Evolutionary conservation across 1,140 invertebrate species (phyloP).

Genomic region (Dendrolimus punctatus): DNA sequence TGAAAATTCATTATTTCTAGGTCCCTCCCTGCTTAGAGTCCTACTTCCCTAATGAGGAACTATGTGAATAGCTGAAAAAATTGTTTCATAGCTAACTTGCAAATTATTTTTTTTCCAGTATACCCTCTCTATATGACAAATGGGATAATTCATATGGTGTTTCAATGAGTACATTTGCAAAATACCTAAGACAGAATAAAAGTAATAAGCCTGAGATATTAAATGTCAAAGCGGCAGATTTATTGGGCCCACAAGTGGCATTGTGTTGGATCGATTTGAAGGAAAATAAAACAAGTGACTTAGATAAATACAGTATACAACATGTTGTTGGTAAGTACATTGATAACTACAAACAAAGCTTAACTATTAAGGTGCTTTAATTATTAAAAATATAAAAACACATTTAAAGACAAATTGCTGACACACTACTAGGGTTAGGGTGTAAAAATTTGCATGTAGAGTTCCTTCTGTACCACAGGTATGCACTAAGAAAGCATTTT

Average conservation of each 20-base stretch:
- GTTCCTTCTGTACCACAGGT: too few species aligned
- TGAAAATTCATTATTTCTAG: too few species aligned
- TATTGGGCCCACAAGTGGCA: constrained; percentile 71
- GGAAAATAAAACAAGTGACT: constrained; percentile 65
- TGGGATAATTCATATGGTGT: constrained; percentile 75
- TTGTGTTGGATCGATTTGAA: constrained; percentile 75
- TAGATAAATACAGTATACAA: constrained; percentile 56
- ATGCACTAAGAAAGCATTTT: too few species aligned
- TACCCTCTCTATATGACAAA: constrained; percentile 76
- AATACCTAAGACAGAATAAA: constrained; percentile 66
- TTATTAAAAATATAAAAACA: not conserved
- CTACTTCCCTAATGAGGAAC: too few species aligned
- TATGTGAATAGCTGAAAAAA: too few species aligned
- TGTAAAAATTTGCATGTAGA: too few species aligned
- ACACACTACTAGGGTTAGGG: too few species aligned
- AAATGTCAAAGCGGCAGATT: constrained; percentile 55
- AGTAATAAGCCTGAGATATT: constrained; percentile 73
- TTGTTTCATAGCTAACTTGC: not conserved
- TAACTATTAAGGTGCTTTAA: not conserved
- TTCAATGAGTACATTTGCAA: constrained; percentile 71
- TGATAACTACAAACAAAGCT: not conserved
- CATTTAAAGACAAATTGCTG: too few species aligned
- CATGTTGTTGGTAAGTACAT: constrained; percentile 52
- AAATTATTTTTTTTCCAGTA: constrained; percentile 37
- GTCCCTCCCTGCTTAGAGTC: too few species aligned